Evolutionary conservation across 2,888 invertebrate genomes (phyloP).

Genomic region (Hydropsyche betteni): DNA sequence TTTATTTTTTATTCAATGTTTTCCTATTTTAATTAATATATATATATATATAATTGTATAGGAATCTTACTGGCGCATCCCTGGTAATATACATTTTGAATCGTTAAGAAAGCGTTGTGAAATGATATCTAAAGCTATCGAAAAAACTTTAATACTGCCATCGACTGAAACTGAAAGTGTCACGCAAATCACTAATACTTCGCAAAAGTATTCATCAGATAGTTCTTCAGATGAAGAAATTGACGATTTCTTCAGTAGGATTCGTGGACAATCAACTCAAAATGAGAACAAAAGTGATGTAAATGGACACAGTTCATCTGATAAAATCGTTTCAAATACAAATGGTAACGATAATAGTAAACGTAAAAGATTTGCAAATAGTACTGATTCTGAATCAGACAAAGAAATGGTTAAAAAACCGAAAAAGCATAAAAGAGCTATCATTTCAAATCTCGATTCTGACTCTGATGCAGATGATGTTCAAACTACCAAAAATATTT

Average conservation of each 20-base stretch:
- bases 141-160: slow-evolving; percentile 62
- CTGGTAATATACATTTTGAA: slow-evolving; percentile 67
- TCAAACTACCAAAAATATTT: background rate
- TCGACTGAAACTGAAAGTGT: slow-evolving; percentile 32
- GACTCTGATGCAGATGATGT: background rate
- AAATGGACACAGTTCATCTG: background rate
- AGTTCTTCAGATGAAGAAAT: slow-evolving; percentile 46
- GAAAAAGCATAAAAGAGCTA: background rate
- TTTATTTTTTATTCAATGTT: background rate
- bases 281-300: background rate
- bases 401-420: background rate
- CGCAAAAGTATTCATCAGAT: background rate
- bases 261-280: slow-evolving; percentile 4
- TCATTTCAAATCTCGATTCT: background rate
- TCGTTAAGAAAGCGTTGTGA: slow-evolving; percentile 68
- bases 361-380: slow-evolving; percentile 35
- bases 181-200: background rate
- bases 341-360: slow-evolving; percentile 14
- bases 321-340: background rate
- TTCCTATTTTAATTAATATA: slow-evolving; percentile 41
- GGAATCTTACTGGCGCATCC: slow-evolving; percentile 90
- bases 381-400: slow-evolving; percentile 12
- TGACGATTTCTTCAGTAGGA: slow-evolving; percentile 47
- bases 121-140: slow-evolving; percentile 67
- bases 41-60: slow-evolving; percentile 57